Percentiles rank a stretch among this genome's conserved stretches.
Conservation (phyloP, 2,888 invertebrate genomes). For the Pardosa pseudoannulata region DNA sequence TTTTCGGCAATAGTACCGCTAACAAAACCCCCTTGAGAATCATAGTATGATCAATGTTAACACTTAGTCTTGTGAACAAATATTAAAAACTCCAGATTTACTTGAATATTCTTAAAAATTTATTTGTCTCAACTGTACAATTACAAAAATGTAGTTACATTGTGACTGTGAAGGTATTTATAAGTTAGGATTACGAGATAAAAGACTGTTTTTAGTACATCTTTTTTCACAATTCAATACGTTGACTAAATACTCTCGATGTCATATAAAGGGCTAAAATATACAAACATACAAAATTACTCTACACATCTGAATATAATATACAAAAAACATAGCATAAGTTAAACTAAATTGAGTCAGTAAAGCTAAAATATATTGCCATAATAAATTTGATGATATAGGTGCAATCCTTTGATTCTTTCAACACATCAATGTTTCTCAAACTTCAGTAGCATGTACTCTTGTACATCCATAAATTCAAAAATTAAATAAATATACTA, state of each 20-base stretch:
- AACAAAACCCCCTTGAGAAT: no score
- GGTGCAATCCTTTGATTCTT: slow-evolving; percentile 66
- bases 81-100: not conserved
- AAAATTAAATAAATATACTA: not conserved
- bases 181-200: slow-evolving; percentile 68
- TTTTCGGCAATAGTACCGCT: no score
- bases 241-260: slow-evolving; percentile 68
- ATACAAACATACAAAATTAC: slow-evolving; percentile 70
- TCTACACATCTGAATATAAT: slow-evolving; percentile 69
- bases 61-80: not conserved
- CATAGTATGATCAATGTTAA: no score
- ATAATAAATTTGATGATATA: slow-evolving; percentile 58
- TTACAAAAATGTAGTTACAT: slow-evolving; percentile 69
- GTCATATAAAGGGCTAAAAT: slow-evolving; percentile 69
- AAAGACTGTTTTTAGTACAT: slow-evolving; percentile 63
- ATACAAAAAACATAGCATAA: slow-evolving; percentile 67
- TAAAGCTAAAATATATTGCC: slow-evolving; percentile 70
- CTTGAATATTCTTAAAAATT: slow-evolving; percentile 65
- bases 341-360: slow-evolving; percentile 65
- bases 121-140: slow-evolving; percentile 70
- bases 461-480: not conserved
- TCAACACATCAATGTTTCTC: not conserved
- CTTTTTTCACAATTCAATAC: slow-evolving; percentile 32
- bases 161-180: slow-evolving; percentile 64
- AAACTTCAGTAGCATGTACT: not conserved